Conservation (phyloP, 2,113 vertebrate species). For the Ramphastos sulfuratus region DNA sequence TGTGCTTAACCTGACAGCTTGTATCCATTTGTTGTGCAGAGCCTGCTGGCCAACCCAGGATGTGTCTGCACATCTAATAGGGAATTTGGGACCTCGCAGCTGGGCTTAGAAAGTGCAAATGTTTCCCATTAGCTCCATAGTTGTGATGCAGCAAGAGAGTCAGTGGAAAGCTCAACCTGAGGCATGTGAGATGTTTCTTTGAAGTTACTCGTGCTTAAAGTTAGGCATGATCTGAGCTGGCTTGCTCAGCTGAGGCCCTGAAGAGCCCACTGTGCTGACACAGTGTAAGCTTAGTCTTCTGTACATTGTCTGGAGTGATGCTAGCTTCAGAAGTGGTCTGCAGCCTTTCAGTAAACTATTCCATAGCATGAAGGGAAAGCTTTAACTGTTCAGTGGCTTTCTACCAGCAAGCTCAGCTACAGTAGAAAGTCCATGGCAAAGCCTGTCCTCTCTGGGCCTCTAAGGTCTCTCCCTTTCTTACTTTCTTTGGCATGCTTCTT, state of each 20-base stretch:
- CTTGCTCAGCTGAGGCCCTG: neutral
- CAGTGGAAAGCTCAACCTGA: neutral
- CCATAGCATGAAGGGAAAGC: neutral
- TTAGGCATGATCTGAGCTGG: neutral
- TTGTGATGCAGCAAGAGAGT: neutral
- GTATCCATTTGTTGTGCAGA: neutral
- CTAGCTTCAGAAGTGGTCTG: neutral
- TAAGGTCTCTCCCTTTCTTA: neutral
- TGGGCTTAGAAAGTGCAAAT: neutral
- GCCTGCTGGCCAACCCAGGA: neutral
- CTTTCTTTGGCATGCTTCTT: neutral
- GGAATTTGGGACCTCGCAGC: neutral
- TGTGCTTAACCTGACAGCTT: neutral
- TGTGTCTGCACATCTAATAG: accelerated
- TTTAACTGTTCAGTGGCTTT: neutral
- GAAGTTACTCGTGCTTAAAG: neutral
- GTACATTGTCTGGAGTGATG: neutral
- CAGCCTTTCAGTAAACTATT: neutral
- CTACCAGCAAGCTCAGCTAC: neutral
- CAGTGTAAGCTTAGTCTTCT: neutral
- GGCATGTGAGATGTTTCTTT: neutral
- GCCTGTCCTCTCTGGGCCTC: neutral
- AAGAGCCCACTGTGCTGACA: neutral
- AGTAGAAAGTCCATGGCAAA: neutral
- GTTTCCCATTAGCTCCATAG: neutral